Conservation (phyloP, 1,140 invertebrate genomes). For the Coptotermes formosanus region DNA sequence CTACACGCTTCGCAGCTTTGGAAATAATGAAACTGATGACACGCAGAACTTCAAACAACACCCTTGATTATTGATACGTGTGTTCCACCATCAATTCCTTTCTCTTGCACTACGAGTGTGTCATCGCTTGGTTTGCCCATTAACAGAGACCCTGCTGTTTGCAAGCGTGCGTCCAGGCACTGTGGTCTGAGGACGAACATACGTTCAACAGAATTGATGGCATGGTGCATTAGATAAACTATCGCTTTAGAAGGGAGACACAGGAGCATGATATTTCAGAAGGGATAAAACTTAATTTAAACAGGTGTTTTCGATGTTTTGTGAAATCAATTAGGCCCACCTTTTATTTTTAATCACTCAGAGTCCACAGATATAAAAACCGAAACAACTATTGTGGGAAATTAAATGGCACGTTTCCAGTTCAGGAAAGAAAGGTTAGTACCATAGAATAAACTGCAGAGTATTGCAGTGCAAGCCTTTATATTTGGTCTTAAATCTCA, state of each 20-base stretch:
- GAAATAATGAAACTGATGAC: background rate
- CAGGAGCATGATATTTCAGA: background rate
- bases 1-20: background rate
- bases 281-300: background rate
- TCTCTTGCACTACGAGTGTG: too few species aligned
- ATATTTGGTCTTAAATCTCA: too few species aligned
- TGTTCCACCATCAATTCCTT: too few species aligned
- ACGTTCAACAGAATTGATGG: background rate
- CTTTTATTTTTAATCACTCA: background rate
- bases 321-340: background rate
- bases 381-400: background rate
- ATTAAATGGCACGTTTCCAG: background rate
- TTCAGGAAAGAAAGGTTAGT: too few species aligned
- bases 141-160: background rate
- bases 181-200: too few species aligned
- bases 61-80: background rate
- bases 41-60: constrained; percentile 4
- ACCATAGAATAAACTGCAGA: background rate
- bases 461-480: background rate
- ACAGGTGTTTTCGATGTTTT: background rate
- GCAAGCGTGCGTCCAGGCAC: background rate
- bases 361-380: background rate
- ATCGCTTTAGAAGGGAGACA: background rate
- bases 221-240: background rate
- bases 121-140: background rate